Base-by-base conservation (phyloP, 2,888 invertebrate species). In the Choristoneura rosaceana region DNA sequence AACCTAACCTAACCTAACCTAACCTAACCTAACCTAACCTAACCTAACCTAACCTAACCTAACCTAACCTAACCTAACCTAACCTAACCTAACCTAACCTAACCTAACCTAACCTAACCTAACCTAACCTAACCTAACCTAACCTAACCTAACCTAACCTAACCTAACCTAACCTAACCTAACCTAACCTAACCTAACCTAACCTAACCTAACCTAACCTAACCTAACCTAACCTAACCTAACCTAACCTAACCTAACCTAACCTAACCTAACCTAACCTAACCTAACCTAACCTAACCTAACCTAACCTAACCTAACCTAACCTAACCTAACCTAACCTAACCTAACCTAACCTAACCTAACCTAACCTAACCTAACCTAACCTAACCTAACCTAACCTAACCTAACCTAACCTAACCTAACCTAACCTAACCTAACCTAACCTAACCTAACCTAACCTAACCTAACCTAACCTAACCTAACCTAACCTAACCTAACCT, bases 1-100 rank as follows among this genome's bases (percentile, higher is more conserved):
- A 52, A 60, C 60, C 60, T 60, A 60, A 60, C 60, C 60, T 60
- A 60, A 60, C 60, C 60, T 60, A 60, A 60, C 59, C 59, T 59
- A 59, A 59, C 59, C 59, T 59, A 59, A 59, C 59, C 59, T 59
- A 59, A 59, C 59, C 59, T 59, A 59, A 52, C 52, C 52, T 17
- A 52, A 52, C 50, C 50, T 50, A 50, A 50, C 50, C 50, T 50
- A 50, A 50, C 50, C 50, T 52, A 52, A 52, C 52, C 52, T 52
- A 52, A 60, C 60, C 60, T 60, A 60, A 60, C 60, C 60, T 60
- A 60, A 60, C 60, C 60, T 60, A 60, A 60, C 59, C 59, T 59
- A 59, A 59, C 59, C 59, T 59, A 59, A 59, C 59, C 59, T 59
- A 59, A 59, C 59, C 59, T 59, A 59, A 59, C 58, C 58, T 59